phyloP scores from a whole-genome alignment of 1,140 invertebrate species.

The Apis laboriosa region DNA sequence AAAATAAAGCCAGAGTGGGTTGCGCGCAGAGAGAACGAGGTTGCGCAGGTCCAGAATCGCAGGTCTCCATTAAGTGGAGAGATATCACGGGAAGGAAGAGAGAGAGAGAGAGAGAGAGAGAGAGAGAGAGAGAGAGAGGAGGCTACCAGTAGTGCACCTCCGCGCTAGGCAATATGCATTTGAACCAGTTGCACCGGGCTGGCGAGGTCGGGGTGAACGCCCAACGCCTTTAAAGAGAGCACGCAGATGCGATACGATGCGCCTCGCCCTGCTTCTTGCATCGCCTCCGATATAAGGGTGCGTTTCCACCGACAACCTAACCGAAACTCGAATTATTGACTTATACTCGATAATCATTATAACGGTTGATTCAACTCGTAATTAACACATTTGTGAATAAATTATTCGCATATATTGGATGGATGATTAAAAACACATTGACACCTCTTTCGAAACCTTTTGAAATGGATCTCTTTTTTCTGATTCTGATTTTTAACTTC shows the following conservation, averaged over 20 bases:
- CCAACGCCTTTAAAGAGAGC: slow-evolving; percentile 79
- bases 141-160: slow-evolving; percentile 75
- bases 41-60: slow-evolving; percentile 27
- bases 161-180: slow-evolving; percentile 72
- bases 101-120: neutral
- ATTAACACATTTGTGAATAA: no score
- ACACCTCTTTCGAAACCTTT: no score
- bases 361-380: no score
- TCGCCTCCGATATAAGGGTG: slow-evolving; percentile 70
- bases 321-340: no score
- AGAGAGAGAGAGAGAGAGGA: slow-evolving; percentile 20
- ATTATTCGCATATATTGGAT: no score
- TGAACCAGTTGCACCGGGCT: slow-evolving; percentile 77
- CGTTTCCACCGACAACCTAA: slow-evolving; percentile 49
- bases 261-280: slow-evolving; percentile 71
- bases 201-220: slow-evolving; percentile 80
- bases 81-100: neutral
- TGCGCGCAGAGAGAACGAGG: slow-evolving; percentile 20
- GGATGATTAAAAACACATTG: no score
- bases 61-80: slow-evolving; percentile 65
- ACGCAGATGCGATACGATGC: slow-evolving; percentile 57
- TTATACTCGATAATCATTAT: no score
- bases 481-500: no score
- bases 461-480: no score
- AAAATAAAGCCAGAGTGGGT: slow-evolving; percentile 49